These are phyloP conservation scores for Centroberyx gerrardi DNA, from an alignment of 2,797 vertebrate genomes.

Conservation along the genomic window DNA sequence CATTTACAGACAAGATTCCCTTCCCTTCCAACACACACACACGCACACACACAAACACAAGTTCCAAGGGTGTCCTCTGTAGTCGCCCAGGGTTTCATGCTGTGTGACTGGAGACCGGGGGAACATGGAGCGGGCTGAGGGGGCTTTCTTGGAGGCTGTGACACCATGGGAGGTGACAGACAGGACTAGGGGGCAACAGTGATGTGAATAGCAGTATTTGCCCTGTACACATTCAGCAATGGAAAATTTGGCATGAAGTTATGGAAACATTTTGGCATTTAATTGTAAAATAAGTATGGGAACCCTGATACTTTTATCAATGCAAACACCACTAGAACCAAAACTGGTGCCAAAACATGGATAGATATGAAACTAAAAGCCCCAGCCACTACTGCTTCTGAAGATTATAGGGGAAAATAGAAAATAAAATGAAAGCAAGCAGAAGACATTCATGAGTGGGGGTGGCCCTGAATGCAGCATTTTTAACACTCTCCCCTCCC, in stretches of 20 bases:
- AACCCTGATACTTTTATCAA: too few species aligned
- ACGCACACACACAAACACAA: background rate
- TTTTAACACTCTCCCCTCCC: background rate
- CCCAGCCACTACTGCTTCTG: too few species aligned
- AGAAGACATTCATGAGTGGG: too few species aligned
- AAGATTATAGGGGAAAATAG: too few species aligned
- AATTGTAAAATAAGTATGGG: too few species aligned
- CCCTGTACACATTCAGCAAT: background rate
- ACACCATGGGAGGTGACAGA: slow-evolving; percentile 48
- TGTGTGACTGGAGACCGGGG: slow-evolving; percentile 12
- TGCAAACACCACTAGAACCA: too few species aligned
- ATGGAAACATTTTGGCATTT: background rate
- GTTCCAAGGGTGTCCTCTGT: slow-evolving; percentile 9
- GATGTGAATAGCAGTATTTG: background rate
- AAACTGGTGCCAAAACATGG: too few species aligned
- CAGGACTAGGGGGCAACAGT: background rate
- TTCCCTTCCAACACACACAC: slow-evolving; percentile 1
- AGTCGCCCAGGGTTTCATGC: slow-evolving; percentile 3
- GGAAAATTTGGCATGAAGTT: background rate
- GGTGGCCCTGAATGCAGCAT: too few species aligned
- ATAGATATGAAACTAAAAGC: too few species aligned
- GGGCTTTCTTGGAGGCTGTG: slow-evolving; percentile 17
- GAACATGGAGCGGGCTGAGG: slow-evolving; percentile 9
- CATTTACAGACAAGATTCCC: slow-evolving; percentile 14
- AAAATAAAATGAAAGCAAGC: too few species aligned